phyloP scores from a whole-genome alignment of 1,140 invertebrate species.

The Tetragonula clypearis region DNA sequence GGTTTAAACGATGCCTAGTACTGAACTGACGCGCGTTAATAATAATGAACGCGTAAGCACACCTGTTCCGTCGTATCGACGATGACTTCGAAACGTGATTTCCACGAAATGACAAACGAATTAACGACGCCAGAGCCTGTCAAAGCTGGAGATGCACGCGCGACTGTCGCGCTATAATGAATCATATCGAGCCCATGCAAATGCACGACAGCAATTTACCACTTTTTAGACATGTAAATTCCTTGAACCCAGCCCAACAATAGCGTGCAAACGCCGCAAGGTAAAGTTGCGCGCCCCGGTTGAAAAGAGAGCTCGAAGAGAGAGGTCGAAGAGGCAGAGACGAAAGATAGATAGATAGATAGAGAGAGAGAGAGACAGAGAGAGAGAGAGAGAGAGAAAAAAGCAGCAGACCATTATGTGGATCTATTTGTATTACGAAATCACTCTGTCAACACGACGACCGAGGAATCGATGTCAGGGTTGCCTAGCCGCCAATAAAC shows the following conservation, averaged over 20 bases:
- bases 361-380: background rate
- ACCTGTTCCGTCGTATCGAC: too few relatives aligned
- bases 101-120: background rate
- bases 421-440: constrained; percentile 68
- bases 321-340: background rate
- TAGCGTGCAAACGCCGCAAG: constrained; percentile 49
- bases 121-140: background rate
- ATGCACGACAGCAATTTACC: constrained; percentile 30
- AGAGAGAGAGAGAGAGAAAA: constrained; percentile 23
- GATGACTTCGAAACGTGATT: background rate
- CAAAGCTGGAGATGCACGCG: background rate
- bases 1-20: too few relatives aligned
- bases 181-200: constrained; percentile 33
- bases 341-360: background rate
- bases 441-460: constrained; percentile 62
- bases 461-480: constrained; percentile 65
- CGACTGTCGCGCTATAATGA: constrained; percentile 3
- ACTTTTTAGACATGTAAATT: constrained; percentile 55
- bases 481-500: constrained; percentile 53
- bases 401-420: constrained; percentile 48
- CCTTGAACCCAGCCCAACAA: constrained; percentile 46
- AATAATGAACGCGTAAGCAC: too few relatives aligned
- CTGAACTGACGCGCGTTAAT: too few relatives aligned
- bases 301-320: constrained; percentile 10
- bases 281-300: constrained; percentile 8